Base-by-base conservation (phyloP, 2,113 vertebrate genomes). In the Lipotes vexillifer region DNA sequence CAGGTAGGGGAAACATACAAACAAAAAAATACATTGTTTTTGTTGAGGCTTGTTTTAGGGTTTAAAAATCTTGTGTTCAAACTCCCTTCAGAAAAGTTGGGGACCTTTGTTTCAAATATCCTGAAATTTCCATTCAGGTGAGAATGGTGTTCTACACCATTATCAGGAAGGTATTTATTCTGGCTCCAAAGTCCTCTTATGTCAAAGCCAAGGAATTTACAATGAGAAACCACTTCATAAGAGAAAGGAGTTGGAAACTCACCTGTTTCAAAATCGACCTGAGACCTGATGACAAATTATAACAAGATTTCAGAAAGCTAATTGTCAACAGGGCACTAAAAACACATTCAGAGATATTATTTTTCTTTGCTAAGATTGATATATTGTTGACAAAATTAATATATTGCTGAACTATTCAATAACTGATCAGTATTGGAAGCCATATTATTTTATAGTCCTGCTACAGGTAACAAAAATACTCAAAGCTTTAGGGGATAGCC, bases 91-190 rank as follows among this genome's bases (percentile, higher is more conserved):
- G 68, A 97, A 83, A 81, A 92, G 33, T 87, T 89, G 44, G 95
- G 90, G 94, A 97, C 90, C 93, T 98, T 93, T 83, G 88, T 81
- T 72, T 57, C 94, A 69, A 91, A 96, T 97, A 89, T 95, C 96
- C 68, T 77, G 86, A 69, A 94, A 65, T 89, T 94, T 88, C 85
- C 97, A 38, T 92, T 92, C 66, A 78, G 38, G 59, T 97, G 88
- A 85, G 38, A 88, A 97, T 90, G 11, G 3, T 59, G 38, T 63
- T 93, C 52, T 72, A 31, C 20, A 36, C 97, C 83, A 86, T 97
- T 97, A 97, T 78, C 89, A 97, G 91, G 96, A 98, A 93, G 63
- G 72, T 97, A 94, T 98, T 98, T 98, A 61, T 97, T 97, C 98
- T 98, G 97, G 74, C 83, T 96, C n/a, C 41, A 31, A 68, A 63